A percentile compares a stretch with the other conserved stretches of the same genome.
Evolutionary conservation across 2,888 invertebrate species (phyloP).

Genomic region (Pegoplata infirma): DNA sequence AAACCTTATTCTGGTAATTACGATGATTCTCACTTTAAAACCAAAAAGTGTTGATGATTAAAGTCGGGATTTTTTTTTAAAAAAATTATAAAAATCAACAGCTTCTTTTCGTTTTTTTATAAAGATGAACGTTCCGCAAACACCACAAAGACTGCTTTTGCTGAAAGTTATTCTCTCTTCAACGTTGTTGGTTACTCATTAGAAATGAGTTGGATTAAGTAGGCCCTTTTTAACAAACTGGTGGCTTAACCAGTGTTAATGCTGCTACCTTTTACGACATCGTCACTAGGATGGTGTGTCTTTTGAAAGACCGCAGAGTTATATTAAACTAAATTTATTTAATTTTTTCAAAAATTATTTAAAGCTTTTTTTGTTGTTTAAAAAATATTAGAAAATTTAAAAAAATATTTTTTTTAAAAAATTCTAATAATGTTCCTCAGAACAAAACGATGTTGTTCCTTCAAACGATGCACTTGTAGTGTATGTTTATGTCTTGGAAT

Average conservation of each 20-base stretch:
- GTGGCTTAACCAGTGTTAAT: no score
- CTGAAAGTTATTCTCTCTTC: background rate
- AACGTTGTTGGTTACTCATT: background rate
- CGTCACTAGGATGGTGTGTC: constrained; percentile 24
- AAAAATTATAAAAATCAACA: constrained; percentile 36
- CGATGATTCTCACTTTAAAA: no score
- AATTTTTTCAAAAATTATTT: constrained; percentile 15
- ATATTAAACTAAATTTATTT: background rate
- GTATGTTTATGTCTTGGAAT: constrained; percentile 51
- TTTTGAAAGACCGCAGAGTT: background rate
- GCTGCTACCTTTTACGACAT: background rate
- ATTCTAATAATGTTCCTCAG: no score
- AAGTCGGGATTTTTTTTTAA: constrained; percentile 49
- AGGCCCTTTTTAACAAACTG: no score
- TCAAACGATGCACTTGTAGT: constrained; percentile 62
- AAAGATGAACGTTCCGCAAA: no score
- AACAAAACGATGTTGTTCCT: constrained; percentile 37
- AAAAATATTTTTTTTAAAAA: no score
- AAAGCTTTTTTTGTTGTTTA: background rate
- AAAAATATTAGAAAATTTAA: background rate
- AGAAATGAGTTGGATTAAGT: background rate
- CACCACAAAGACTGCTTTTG: constrained; percentile 26
- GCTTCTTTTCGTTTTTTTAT: constrained; percentile 51
- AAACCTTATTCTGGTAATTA: constrained; percentile 30
- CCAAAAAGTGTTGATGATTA: constrained; percentile 59